phyloP scores from a whole-genome alignment of 2,888 invertebrate species.

The Parochlus steinenii region DNA sequence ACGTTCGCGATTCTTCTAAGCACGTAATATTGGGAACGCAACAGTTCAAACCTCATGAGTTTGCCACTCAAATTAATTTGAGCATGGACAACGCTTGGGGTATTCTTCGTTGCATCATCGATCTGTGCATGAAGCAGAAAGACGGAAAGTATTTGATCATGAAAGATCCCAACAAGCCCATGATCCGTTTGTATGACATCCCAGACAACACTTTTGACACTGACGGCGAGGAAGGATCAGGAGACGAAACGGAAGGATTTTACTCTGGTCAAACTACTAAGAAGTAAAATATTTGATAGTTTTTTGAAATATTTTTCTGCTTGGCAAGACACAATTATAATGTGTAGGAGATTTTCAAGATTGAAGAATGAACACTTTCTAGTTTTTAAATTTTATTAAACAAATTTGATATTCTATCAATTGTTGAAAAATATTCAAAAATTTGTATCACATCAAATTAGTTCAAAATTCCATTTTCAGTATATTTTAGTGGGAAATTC shows the following conservation, averaged over 20 bases:
- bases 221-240: slow-evolving; percentile 64
- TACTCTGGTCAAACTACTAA: too few relatives aligned
- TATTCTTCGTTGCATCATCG: slow-evolving; percentile 89
- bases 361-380: too few relatives aligned
- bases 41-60: slow-evolving; percentile 96
- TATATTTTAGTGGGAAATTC: too few relatives aligned
- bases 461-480: too few relatives aligned
- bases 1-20: slow-evolving; percentile 84
- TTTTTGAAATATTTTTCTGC: too few relatives aligned
- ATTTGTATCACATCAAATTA: too few relatives aligned
- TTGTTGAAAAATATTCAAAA: too few relatives aligned
- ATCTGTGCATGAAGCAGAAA: slow-evolving; percentile 91
- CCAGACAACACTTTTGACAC: slow-evolving; percentile 98
- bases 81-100: slow-evolving; percentile 99
- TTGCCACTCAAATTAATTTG: slow-evolving; percentile 94
- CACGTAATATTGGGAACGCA: slow-evolving; percentile 95
- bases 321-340: too few relatives aligned
- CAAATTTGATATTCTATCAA: too few relatives aligned
- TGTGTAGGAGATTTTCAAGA: too few relatives aligned
- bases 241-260: slow-evolving; percentile 28
- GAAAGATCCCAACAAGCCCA: slow-evolving; percentile 98
- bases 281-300: too few relatives aligned
- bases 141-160: slow-evolving; percentile 94
- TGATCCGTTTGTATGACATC: slow-evolving; percentile 93
- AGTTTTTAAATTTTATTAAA: too few relatives aligned